Evolutionary conservation across 2,797 vertebrate genomes (phyloP), one percentile per base, ranked within the genome.

Genomic region (Gymnothorax javanicus): DNA sequence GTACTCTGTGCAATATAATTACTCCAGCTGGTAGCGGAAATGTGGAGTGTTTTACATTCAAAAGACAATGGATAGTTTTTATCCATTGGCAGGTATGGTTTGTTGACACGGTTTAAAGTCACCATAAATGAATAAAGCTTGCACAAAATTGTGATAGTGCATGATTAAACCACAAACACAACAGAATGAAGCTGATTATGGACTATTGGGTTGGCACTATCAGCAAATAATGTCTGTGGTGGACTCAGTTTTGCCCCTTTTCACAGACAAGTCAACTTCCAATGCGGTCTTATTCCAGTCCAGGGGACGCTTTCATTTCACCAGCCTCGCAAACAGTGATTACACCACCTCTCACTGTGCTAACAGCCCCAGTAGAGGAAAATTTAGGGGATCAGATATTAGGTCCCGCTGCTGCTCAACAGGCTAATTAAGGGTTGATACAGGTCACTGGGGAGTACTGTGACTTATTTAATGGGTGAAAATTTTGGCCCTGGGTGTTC

Each of bases 291-390:
- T 27, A 69, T 27, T 69, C n/a, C 82, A 69, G 25, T 23, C 27
- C 20, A 94, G 93, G 94, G 95, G 23, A 67, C 94, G 93, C 91
- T 92, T 91, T 56, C 64, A 91, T 93, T 91, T 93, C 93, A 94
- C 94, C 95, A 94, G 96, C 95, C 95, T 94, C 96, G 94, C 95
- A 95, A 95, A 95, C 94, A 95, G 95, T 86, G 87, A 92, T 67
- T 7, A n/a, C 7, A 67, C 6, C 25, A n/a, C 64, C 23, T 67
- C 64, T 67, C 64, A n/a, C 23, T n/a, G 5, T 4, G 64, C 23
- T 67, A 67, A 67, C 64, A 9, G 64, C 23, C 25, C 23, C 23
- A 25, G 23, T 91, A 87, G 93, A 94, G 94, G 93, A 93, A 93
- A 67, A 67, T 67, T 67, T 67, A 67, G 7, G 64, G 64, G 94